Conservation (phyloP, 1,140 invertebrate genomes). For the Cotesia vestalis region DNA sequence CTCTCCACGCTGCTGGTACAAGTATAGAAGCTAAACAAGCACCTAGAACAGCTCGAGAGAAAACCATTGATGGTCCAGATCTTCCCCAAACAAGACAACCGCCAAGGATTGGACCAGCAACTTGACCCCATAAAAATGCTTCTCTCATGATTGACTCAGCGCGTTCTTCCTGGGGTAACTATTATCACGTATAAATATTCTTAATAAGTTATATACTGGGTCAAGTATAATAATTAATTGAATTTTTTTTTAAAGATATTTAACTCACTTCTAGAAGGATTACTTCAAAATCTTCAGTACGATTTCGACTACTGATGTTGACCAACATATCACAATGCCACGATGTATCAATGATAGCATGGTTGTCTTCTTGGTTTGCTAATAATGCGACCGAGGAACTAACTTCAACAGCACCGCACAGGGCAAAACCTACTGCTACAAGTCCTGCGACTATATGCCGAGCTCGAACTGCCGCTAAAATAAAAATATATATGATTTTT, state of each 20-base stretch:
- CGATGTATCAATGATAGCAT: conserved; percentile 62
- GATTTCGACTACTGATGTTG: conserved; percentile 59
- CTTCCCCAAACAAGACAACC: conserved; percentile 69
- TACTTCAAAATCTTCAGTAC: conserved; percentile 59
- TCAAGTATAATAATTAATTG: too few species aligned
- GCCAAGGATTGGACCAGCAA: conserved; percentile 67
- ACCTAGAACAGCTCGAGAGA: conserved; percentile 67
- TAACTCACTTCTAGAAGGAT: conserved; percentile 57
- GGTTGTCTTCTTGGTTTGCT: conserved; percentile 64
- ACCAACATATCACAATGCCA: conserved; percentile 64
- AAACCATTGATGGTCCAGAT: conserved; percentile 68
- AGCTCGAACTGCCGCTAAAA: conserved; percentile 65
- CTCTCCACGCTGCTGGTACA: conserved; percentile 69
- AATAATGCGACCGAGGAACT: conserved; percentile 68
- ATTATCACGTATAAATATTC: conserved; percentile 40
- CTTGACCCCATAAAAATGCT: conserved; percentile 70
- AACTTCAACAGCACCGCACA: conserved; percentile 69
- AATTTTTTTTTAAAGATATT: neutral
- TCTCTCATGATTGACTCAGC: conserved; percentile 68
- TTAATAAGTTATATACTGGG: neutral
- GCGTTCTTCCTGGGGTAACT: conserved; percentile 66
- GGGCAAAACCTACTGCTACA: conserved; percentile 67
- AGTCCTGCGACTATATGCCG: conserved; percentile 66
- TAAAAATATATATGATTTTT: neutral
- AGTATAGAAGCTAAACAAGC: conserved; percentile 67